Percentiles rank a stretch among this genome's conserved stretches.
phyloP scores from a whole-genome alignment of 1,140 invertebrate species.

The Parapsyche elsis region DNA sequence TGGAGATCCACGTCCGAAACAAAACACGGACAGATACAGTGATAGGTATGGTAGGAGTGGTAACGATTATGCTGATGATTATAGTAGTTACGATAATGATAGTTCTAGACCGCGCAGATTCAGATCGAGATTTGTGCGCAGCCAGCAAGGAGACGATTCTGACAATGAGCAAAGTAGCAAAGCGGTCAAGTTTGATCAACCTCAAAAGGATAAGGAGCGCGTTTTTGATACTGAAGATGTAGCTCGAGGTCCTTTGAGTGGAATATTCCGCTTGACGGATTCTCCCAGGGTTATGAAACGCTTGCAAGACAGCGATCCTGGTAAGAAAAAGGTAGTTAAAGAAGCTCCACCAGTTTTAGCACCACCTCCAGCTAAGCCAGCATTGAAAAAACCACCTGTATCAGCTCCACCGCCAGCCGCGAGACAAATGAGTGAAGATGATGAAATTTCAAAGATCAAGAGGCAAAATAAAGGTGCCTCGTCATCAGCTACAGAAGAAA shows the following conservation, averaged over 20 bases:
- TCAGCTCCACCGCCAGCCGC: slow-evolving; percentile 66
- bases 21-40: slow-evolving; percentile 65
- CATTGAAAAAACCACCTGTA: slow-evolving; percentile 56
- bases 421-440: slow-evolving; percentile 86
- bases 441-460: slow-evolving; percentile 90
- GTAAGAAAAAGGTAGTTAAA: slow-evolving; percentile 81
- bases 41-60: slow-evolving; percentile 67
- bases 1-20: slow-evolving; percentile 72
- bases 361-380: slow-evolving; percentile 62
- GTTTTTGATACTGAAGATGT: slow-evolving; percentile 92
- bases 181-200: slow-evolving; percentile 72
- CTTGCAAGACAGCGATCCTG: slow-evolving; percentile 82
- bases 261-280: slow-evolving; percentile 89
- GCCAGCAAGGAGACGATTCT: slow-evolving; percentile 76
- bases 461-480: slow-evolving; percentile 84
- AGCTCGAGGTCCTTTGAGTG: slow-evolving; percentile 87
- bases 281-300: slow-evolving; percentile 90
- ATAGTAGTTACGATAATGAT: slow-evolving; percentile 70
- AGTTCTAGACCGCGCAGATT: slow-evolving; percentile 70
- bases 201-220: slow-evolving; percentile 75
- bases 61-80: slow-evolving; percentile 71
- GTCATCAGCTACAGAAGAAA: slow-evolving; percentile 67
- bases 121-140: slow-evolving; percentile 77
- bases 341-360: slow-evolving; percentile 67
- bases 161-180: slow-evolving; percentile 72